These are phyloP conservation scores for Cynocephalus volans DNA, from an alignment of 2,113 vertebrate species.

Conservation along the genomic window DNA sequence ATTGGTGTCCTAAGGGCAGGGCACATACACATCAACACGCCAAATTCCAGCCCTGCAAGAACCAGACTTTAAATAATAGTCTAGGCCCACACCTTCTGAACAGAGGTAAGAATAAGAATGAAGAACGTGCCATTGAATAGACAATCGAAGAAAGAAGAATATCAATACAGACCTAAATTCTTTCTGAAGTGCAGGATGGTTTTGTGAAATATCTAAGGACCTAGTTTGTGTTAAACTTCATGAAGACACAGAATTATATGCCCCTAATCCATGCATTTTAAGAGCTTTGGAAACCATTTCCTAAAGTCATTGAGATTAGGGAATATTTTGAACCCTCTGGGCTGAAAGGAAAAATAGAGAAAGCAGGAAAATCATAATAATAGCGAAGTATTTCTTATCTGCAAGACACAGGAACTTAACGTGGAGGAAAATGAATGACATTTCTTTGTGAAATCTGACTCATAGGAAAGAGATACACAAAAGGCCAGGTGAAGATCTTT, in stretches of 20 bases:
- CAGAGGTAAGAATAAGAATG: background rate
- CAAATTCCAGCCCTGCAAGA: background rate
- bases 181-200: background rate
- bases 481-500: background rate
- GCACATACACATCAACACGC: background rate
- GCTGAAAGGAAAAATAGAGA: constrained; percentile 3
- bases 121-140: background rate
- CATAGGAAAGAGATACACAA: background rate
- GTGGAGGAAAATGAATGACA: background rate
- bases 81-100: background rate
- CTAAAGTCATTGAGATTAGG: background rate
- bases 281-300: background rate
- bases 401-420: background rate
- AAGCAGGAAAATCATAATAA: background rate
- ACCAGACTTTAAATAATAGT: background rate
- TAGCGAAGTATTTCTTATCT: background rate
- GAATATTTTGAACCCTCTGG: background rate
- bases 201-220: background rate
- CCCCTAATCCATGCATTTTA: background rate
- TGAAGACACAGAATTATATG: background rate
- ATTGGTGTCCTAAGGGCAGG: background rate
- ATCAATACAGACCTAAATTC: background rate
- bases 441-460: background rate
- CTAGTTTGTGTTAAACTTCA: background rate
- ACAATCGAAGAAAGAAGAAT: background rate